Conservation (phyloP, 2,113 vertebrate species). For the Hypocryptadius cinnamomeus region DNA sequence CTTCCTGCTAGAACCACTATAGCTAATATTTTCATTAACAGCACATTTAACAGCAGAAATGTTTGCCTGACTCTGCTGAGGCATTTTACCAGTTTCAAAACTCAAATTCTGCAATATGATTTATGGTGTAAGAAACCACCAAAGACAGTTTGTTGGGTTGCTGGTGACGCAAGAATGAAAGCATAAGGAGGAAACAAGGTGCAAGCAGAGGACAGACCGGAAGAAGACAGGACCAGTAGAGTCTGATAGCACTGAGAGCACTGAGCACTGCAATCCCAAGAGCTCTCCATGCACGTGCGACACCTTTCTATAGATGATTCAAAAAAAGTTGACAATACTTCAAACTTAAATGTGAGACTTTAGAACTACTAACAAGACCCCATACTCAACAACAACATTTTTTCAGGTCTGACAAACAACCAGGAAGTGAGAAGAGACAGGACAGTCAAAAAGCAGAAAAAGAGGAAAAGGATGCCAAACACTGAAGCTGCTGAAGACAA, state of each 20-base stretch:
- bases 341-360: neutral
- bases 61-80: neutral
- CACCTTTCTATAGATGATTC: neutral
- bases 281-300: rapidly evolving
- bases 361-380: neutral
- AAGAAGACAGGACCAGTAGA: neutral
- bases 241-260: neutral
- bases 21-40: neutral
- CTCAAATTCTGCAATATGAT: neutral
- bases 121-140: neutral
- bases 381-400: neutral
- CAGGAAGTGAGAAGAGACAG: neutral
- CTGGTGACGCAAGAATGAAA: neutral
- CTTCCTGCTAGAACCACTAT: neutral
- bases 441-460: neutral
- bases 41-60: neutral
- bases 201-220: neutral
- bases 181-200: neutral
- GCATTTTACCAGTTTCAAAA: neutral
- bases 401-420: neutral
- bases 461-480: neutral
- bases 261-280: rapidly evolving
- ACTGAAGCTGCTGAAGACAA: neutral
- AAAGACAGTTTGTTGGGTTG: neutral
- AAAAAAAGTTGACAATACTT: neutral